Base-by-base conservation (phyloP, 1,140 invertebrate species). In the Papilio xuthus region DNA sequence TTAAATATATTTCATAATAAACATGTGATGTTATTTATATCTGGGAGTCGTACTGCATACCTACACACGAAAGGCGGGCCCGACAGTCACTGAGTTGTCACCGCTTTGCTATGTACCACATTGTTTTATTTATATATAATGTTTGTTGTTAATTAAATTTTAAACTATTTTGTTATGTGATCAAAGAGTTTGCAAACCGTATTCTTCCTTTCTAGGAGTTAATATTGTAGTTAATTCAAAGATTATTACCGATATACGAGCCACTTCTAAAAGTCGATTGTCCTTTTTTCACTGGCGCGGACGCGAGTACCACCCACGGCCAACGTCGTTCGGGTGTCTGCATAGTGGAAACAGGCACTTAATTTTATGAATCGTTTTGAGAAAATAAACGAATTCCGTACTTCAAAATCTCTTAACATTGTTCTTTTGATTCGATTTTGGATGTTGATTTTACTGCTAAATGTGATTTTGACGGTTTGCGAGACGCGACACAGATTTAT, bases 391-490 rank as follows among this genome's bases (percentile, higher is more conserved):
- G 32, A 10, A 53, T 56, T 56, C 18, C 15, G 7, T 75, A n/a
- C 47, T 37, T 10, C 2, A 13, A 37, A 20, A 20, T 37, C 20
- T 37, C 26, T 28, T 28, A 74, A 28, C 23, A 37, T 56, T 56
- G 26, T 75, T 75, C 26, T n/a, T 37, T 75, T 56, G 18, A 74
- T 74, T 74, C 23, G 26, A 32, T 75, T 75, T 75, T 53, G 28
- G 50, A 56, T 32, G 18, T n/a, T 32, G 8, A 15, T 56, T 74
- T 74, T 74, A 74, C 28, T 67, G 26, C 60, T 32, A 15, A 67
- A 53, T 74, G 44, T 74, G 23, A 50, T 67, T 26, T n/a, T 15
- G 72, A 56, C 71, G 42, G 42, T 73, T 53, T 73, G 71, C 71
- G 44, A 18, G 47, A 44, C 72, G 18, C 18, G 28, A 32, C 47